Percentiles rank a stretch among this genome's conserved stretches.
phyloP scores from a whole-genome alignment of 2,113 vertebrate genomes.

The Callospermophilus lateralis region DNA sequence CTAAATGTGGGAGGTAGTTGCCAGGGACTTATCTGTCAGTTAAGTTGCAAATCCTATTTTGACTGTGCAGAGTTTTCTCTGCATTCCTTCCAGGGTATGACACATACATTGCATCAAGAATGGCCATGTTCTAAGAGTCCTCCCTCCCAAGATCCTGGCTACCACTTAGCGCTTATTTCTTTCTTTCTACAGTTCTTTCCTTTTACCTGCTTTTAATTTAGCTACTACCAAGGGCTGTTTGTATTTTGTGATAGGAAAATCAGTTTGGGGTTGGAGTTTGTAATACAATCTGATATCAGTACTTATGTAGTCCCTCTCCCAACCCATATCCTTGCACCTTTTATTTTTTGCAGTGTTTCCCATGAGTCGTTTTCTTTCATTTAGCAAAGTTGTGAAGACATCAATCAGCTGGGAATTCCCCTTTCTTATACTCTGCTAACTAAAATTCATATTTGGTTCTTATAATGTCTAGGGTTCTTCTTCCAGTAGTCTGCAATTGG shows the following conservation, averaged over 20 bases:
- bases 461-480: neutral
- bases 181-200: conserved; percentile 50
- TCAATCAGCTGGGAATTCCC: neutral
- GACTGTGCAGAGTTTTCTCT: neutral
- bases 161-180: neutral
- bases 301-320: neutral
- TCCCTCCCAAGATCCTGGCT: conserved; percentile 7
- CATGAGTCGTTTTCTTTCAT: neutral
- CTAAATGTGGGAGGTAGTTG: neutral
- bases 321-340: neutral
- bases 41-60: neutral
- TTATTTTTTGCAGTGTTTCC: neutral
- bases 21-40: neutral
- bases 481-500: neutral
- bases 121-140: neutral
- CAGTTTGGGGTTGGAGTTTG: conserved; percentile 1
- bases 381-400: neutral
- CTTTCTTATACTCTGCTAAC: neutral
- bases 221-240: neutral
- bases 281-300: neutral
- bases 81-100: neutral
- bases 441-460: conserved; percentile 18
- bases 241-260: conserved; percentile 49
- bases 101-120: neutral
- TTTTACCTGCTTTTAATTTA: conserved; percentile 45